A percentile compares a stretch with the other conserved stretches of the same genome.
Conservation (phyloP, 2,797 vertebrate species). For the Emys orbicularis region DNA sequence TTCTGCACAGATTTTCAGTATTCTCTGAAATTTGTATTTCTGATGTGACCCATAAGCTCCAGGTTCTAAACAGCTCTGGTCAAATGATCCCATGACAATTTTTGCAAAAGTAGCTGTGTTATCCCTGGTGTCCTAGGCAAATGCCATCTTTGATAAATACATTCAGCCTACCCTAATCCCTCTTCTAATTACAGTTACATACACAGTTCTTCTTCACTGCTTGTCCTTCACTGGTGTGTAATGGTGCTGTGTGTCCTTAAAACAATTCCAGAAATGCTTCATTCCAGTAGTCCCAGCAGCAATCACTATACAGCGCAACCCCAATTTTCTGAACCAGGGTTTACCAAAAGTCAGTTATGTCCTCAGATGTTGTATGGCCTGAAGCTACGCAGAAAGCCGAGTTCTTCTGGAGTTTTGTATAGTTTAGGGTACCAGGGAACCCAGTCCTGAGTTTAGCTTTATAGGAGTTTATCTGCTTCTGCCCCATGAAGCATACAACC, state of each 20-base stretch:
- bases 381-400: not conserved
- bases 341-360: not conserved
- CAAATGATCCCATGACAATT: not conserved
- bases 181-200: not conserved
- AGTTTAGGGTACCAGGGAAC: not conserved
- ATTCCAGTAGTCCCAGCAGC: not conserved
- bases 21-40: not conserved
- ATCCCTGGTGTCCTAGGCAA: not conserved
- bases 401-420: not conserved
- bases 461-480: not conserved
- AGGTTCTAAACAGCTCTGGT: not conserved
- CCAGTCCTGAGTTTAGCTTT: not conserved
- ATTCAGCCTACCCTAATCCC: not conserved
- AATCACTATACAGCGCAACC: not conserved
- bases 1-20: not conserved
- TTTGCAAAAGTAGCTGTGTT: not conserved
- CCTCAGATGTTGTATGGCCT: not conserved
- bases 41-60: not conserved
- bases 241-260: not conserved
- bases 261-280: not conserved
- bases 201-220: not conserved
- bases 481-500: too few species aligned
- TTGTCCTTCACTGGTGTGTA: not conserved
- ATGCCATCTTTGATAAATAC: not conserved
- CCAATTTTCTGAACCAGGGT: not conserved